Evolutionary conservation across 1,140 invertebrate genomes (phyloP), one percentile per base, ranked within the genome.

Genomic region (Telenomus remus): DNA sequence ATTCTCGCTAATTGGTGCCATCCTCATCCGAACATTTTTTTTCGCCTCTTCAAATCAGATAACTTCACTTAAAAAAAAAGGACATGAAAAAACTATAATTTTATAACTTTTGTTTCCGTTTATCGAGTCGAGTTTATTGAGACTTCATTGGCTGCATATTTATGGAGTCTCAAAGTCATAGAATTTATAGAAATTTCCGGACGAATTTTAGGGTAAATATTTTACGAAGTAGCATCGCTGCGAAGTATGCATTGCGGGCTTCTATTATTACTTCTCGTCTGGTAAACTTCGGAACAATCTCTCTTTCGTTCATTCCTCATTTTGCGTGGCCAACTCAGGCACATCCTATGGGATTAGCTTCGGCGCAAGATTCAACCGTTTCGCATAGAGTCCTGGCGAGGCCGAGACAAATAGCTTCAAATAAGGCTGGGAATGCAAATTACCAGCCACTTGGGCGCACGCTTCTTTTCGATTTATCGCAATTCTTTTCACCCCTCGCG

Each of bases 261-360:
- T 68, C 60, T 70, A 78, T 73, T 78, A 78, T 78, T 73, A 78
- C 69, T 78, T 73, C 69, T 72, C 69, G 76, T 78, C 60, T 73
- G 76, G 53, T 65, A 70, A 73, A 78, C 75, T 73, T 61, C 60
- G 53, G 51, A 14, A 69, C 54, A 15, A 69, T 69, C 59, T 72
- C 54, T 77, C 74, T 77, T 77, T 64, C 50, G 55, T 46, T 46
- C 35, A 39, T 70, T 71, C 16, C 39, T 77, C 64, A 57, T 69
- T 50, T 76, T 51, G 43, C 64, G 64, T 63, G 55, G 60, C 68
- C 60, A 50, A 70, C 55, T 65, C 48, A 48, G 64, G 60, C 64
- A 46, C 63, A 51, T 74, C 76, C 64, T 63, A 55, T 47, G 76
- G 70, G 70, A 78, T 78, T 78, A 74, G 65, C 56, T 61, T 70